Evolutionary conservation across 2,888 invertebrate genomes (phyloP), one percentile per base, ranked within the genome.

Genomic region (Heliconius sara): DNA sequence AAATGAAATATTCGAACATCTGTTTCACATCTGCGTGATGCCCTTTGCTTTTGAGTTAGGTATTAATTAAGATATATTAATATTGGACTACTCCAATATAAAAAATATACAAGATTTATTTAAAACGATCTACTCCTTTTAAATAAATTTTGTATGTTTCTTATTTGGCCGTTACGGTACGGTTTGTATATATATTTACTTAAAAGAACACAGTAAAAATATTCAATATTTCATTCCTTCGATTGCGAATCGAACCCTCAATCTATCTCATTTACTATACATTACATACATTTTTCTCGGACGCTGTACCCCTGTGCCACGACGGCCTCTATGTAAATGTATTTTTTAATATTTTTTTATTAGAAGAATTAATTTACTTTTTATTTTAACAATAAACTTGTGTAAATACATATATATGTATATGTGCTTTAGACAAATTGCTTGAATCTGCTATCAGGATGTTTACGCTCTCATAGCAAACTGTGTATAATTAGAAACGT

Each of bases 1-100:
- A 47, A 75, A 75, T 75, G 43, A 75, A 66, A 75, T 75, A 65
- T 75, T 27, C 65, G n/a, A 75, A 65, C 75, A 75, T 75, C 75
- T 75, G 75, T 43, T 65, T 75, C 65, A 63, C 43, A 65, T 75
- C 65, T 43, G 75, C 39, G 75, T 75, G 75, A 75, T 75, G 70
- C 47, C 52, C 3, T 39, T 34, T 13, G 6, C 47, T 65, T 75
- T 75, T 6, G 34, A 75, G 22, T 66, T 66, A 65, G 63, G 27
- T 43, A 27, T 65, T 66, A 65, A 75, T 65, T 75, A 65, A 47
- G 39, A 75, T 66, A 27, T 65, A 47, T 43, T 75, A 39, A 39
- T 75, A 75, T 73, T 16, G 60, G n/a, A 30, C 30, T n/a, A 22
- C 30, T 30, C 30, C 30, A 30, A 30, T 30, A 30, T 30, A 30